Conservation (phyloP, 2,113 vertebrate species). For the Elaphurus davidianus region DNA sequence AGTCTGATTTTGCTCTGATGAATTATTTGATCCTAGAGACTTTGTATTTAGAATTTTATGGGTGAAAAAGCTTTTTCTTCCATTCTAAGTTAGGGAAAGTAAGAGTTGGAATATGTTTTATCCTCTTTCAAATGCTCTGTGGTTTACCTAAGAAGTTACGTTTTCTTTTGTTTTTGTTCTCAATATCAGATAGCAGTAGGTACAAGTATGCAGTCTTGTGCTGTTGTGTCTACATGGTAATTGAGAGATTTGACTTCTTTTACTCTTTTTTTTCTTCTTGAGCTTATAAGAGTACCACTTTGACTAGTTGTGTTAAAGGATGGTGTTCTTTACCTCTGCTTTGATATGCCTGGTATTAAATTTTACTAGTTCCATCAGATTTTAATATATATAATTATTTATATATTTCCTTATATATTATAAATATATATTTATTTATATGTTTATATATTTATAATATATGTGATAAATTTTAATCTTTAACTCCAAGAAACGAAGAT, state of each 20-base stretch:
- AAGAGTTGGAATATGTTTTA: neutral
- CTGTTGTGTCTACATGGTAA: constrained; percentile 6
- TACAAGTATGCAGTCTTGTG: neutral
- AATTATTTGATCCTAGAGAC: neutral
- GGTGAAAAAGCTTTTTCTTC: neutral
- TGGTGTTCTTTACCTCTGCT: constrained; percentile 29
- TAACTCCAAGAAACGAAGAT: neutral
- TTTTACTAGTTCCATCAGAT: constrained; percentile 15
- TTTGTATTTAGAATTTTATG: constrained; percentile 20
- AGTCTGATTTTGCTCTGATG: constrained; percentile 13
- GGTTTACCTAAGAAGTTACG: neutral
- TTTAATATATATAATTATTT: constrained; percentile 47
- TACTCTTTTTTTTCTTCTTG: neutral
- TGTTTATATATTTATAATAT: constrained; percentile 17
- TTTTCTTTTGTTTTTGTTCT: neutral
- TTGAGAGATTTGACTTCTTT: neutral
- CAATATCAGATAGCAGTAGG: neutral
- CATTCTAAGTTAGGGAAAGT: neutral
- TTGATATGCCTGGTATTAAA: neutral
- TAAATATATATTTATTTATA: neutral
- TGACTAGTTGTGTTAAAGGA: neutral
- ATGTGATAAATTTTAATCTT: neutral
- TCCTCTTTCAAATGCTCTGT: neutral
- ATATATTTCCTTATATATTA: constrained; percentile 31
- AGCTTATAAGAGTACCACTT: neutral